A percentile compares a stretch with the other conserved stretches of the same genome.
Conservation (phyloP, 1,140 invertebrate genomes). For the Temnothorax nylanderi region DNA sequence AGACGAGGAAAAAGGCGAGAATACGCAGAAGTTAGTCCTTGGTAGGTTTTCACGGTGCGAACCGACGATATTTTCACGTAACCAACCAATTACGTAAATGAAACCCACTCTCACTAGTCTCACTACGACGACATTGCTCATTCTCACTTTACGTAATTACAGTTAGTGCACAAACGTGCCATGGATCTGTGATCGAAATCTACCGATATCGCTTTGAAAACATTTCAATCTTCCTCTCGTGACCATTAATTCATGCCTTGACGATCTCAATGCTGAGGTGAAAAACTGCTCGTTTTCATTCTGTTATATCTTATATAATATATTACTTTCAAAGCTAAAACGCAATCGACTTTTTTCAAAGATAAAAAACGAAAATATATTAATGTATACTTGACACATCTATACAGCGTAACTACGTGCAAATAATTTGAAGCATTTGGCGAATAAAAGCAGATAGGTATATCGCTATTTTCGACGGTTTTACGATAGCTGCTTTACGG, state of each 20-base stretch:
- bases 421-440: constrained; percentile 79
- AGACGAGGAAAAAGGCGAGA: neutral
- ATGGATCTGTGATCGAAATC: constrained; percentile 27
- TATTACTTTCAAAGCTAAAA: neutral
- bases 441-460: constrained; percentile 72
- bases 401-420: constrained; percentile 67
- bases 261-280: constrained; percentile 13
- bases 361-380: constrained; percentile 65
- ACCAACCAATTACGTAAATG: constrained; percentile 51
- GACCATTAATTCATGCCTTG: constrained; percentile 12
- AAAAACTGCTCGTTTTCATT: neutral
- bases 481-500: constrained; percentile 76
- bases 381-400: constrained; percentile 66
- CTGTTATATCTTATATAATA: neutral
- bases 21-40: neutral
- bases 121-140: constrained; percentile 42
- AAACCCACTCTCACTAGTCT: constrained; percentile 26
- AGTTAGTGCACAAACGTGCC: constrained; percentile 24
- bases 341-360: constrained; percentile 2
- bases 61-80: constrained; percentile 51
- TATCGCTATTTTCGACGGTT: constrained; percentile 60
- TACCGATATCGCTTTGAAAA: constrained; percentile 44
- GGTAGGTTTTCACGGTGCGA: constrained; percentile 11
- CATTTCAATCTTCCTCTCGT: constrained; percentile 45
- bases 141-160: constrained; percentile 57